Base-by-base conservation (phyloP, 2,888 invertebrate species). In the Plemyria rubiginata region DNA sequence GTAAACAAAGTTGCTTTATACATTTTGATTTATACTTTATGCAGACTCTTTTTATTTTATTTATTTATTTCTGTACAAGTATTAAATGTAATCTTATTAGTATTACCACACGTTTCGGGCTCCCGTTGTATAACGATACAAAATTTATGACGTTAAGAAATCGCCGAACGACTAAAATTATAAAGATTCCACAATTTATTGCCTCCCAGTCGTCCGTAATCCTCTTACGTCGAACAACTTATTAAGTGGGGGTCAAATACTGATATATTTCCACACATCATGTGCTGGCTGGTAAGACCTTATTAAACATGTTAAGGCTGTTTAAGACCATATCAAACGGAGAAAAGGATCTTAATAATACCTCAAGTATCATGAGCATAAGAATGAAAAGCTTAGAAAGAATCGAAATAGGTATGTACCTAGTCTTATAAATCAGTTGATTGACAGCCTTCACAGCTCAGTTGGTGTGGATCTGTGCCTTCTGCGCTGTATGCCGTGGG, bases 151-250 rank as follows among this genome's bases (percentile, higher is more conserved):
- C 86, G 76, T 73, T 82, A 85, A 87, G 86, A 82, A 85, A 86
- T 84, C 81, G 84, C 78, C 79, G 79, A 79, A 78, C 79, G 79
- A 83, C 82, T 87, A 85, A 90, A 91, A 91, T 89, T 90, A 87
- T 91, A 92, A 92, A 92, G 90, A 92, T 90, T 90, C 89, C 86
- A 85, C 77, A 87, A 92, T 92, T 92, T 92, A 92, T 90, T 79
- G 81, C 85, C 77, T 72, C 75, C 74, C 71, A 60, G 59, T 56
- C 65, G 62, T 61, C 65, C 66, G 78, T 92, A 92, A 92, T 87
- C 92, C 86, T 85, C 88, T 92, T 92, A 92, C 80, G 85, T 86
- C 88, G 77, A 80, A 87, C 85, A 85, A 86, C 88, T 90, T 92
- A 91, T 88, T 90, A 89, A 89, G 85, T 87, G 88, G 86, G 86